Evolutionary conservation across 2,113 vertebrate genomes (phyloP).

Genomic region (Thunnus thynnus): DNA sequence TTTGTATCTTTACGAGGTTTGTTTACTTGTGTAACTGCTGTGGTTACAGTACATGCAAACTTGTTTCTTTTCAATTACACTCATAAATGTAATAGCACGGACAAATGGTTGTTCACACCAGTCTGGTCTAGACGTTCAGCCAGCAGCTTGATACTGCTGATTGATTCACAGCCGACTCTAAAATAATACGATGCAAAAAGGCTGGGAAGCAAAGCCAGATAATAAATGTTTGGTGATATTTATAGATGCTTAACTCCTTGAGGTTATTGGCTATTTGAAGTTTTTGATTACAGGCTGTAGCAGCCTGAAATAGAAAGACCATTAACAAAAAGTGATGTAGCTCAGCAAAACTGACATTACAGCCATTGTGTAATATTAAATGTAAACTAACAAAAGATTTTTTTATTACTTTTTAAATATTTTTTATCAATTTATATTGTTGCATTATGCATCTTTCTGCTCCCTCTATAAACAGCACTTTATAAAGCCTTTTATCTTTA

Average conservation of each 20-base stretch:
- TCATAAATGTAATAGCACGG: neutral
- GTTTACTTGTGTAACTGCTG: neutral
- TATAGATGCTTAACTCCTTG: neutral
- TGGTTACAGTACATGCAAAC: too few relatives aligned
- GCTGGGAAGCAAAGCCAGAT: neutral
- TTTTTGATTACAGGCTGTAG: neutral
- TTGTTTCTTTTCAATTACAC: neutral
- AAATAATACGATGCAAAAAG: neutral
- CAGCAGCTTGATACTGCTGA: conserved; percentile 7
- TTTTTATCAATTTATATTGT: too few relatives aligned
- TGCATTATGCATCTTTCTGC: too few relatives aligned
- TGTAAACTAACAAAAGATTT: too few relatives aligned
- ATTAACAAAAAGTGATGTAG: neutral
- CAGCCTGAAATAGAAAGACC: neutral
- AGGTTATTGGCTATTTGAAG: neutral
- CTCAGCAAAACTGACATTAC: too few relatives aligned
- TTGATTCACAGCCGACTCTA: conserved; percentile 27
- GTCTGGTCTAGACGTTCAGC: neutral
- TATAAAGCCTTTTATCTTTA: too few relatives aligned
- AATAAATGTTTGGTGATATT: conserved; percentile 3
- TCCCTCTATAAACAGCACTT: too few relatives aligned
- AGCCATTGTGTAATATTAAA: too few relatives aligned
- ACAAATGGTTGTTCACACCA: neutral
- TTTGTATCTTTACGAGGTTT: neutral
- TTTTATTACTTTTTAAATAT: too few relatives aligned